Evolutionary conservation across 2,113 vertebrate genomes (phyloP).

Genomic region (Alaudala cheleensis): DNA sequence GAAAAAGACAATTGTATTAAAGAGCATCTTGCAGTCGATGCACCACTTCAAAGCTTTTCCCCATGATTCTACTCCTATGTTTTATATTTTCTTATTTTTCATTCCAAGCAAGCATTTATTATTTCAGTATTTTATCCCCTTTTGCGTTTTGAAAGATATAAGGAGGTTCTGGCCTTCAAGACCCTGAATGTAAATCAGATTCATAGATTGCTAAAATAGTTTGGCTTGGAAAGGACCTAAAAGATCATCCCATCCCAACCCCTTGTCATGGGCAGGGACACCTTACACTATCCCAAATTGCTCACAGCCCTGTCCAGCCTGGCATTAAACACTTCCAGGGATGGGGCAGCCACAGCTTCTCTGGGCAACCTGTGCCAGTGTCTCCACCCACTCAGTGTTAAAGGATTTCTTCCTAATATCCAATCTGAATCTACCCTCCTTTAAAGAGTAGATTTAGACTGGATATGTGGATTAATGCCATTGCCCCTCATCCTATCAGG

Average conservation of each 20-base stretch:
- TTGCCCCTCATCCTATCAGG: too few relatives aligned
- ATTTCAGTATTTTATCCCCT: neutral
- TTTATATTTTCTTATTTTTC: neutral
- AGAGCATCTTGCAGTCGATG: accelerated
- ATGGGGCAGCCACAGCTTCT: neutral
- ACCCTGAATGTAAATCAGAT: neutral
- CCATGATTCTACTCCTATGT: neutral
- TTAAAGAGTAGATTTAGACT: neutral
- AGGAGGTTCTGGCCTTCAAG: neutral
- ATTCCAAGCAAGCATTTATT: neutral
- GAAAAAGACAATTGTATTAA: neutral
- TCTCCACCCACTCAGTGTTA: accelerated
- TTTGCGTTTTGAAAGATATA: neutral
- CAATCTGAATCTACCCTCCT: neutral
- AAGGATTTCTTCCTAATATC: neutral
- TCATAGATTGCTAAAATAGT: neutral
- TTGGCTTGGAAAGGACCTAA: neutral
- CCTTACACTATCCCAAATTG: neutral
- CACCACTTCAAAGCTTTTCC: neutral
- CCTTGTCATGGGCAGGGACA: neutral
- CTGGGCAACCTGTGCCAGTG: neutral
- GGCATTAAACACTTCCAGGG: neutral
- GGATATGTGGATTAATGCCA: neutral
- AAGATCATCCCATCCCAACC: neutral
- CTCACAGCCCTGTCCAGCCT: neutral